Base-by-base conservation (phyloP, 2,113 vertebrate genomes). In the Ameiurus melas region DNA sequence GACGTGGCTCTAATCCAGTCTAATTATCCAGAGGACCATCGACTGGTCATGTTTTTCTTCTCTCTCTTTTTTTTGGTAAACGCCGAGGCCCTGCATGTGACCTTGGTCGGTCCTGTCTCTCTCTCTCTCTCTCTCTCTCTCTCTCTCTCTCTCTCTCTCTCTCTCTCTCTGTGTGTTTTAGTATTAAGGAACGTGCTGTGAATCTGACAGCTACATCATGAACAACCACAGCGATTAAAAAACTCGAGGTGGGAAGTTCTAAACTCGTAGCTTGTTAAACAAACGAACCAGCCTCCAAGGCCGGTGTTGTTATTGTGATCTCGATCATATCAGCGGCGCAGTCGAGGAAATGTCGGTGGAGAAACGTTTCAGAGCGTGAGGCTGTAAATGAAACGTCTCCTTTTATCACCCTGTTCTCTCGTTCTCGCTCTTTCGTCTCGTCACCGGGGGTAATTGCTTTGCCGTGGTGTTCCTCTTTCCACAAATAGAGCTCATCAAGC, bases 151-250 rank as follows among this genome's bases (percentile, higher is more conserved):
- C 43, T 17, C 22, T 51, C 51, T 90, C 77, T 30, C 6, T 17
- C 77, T 30, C 6, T 17, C 43, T 20, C 27, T 51, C 58, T 90
- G 22, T 66, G 68, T 47, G 68, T 77, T 83, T 77, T 68, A 57
- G 68, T 51, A 62, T 85, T 86, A 84, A 84, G 33, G 51, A 85
- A 87, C 88, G 36, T 43, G 66, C 55, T 66, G 79, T 27, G 51
- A 84, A 86, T 77, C n/a, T 84, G 90, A 84, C 47, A 68, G 70
- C 64, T 36, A 20, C 75, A 39, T 84, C 30, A n/a, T 62, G 30
- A 87, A 89, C 71, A 83, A 86, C n/a, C 53, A 77, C 39, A 43
- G 73, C 78, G 85, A 89, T 89, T 84, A 90, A 80, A 91, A 75
- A 84, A 78, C 85, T 84, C 84, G 64, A 2, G 2, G 62, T 8